phyloP scores from a whole-genome alignment of 1,140 invertebrate genomes.

The Harlomillsia oculata region DNA sequence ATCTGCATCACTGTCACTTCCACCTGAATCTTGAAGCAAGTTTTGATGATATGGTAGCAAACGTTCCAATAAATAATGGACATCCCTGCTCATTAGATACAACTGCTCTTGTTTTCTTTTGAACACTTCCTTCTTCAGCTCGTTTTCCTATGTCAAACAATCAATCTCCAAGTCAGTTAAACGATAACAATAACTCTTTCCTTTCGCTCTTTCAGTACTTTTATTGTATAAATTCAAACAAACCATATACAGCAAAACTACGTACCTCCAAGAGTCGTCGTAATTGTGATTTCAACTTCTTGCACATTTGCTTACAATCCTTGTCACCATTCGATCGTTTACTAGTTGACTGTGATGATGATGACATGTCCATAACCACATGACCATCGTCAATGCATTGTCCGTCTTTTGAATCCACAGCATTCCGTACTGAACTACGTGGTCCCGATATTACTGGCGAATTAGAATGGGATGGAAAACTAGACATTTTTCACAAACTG shows the following conservation, averaged over 20 bases:
- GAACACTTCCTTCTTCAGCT: constrained; percentile 3
- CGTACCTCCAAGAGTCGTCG: constrained; percentile 15
- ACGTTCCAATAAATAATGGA: constrained; percentile 17
- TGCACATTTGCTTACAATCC: constrained; percentile 2
- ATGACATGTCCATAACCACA: too few species aligned
- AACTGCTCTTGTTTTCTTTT: constrained; percentile 8
- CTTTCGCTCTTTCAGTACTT: background rate
- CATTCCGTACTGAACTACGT: background rate
- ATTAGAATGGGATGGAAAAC: background rate
- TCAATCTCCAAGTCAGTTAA: background rate
- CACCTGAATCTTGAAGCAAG: background rate
- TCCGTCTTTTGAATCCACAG: background rate
- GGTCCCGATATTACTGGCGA: background rate
- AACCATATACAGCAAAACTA: background rate
- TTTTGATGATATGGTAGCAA: constrained; percentile 8
- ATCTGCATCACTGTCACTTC: background rate
- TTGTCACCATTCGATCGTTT: constrained; percentile 6
- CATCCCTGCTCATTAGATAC: constrained; percentile 9
- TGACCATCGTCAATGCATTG: too few species aligned
- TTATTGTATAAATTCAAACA: background rate
- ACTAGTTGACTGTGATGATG: too few species aligned
- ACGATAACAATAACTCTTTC: background rate
- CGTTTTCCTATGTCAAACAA: constrained; percentile 4
- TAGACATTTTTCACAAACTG: background rate
- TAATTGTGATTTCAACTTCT: constrained; percentile 7